phyloP scores from a whole-genome alignment of 1,140 invertebrate species.

The Drosophila watanabei region DNA sequence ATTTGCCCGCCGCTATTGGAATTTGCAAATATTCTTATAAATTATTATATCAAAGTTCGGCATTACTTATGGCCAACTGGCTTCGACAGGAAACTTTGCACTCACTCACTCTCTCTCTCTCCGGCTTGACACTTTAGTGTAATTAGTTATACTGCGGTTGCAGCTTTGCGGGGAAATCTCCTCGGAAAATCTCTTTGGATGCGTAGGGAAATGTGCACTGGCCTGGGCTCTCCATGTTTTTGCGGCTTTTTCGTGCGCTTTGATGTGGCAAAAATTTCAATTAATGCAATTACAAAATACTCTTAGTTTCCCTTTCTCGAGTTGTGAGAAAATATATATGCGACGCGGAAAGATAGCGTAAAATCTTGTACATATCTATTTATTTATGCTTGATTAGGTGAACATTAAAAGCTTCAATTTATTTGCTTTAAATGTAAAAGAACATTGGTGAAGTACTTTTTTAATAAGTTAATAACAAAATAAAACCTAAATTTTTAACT shows the following conservation, averaged over 20 bases:
- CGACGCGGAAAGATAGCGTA: neutral
- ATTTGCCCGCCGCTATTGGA: slow-evolving; percentile 45
- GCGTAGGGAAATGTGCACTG: slow-evolving; percentile 3
- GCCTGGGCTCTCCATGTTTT: slow-evolving; percentile 11
- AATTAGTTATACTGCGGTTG: slow-evolving; percentile 41
- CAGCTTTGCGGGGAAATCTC: slow-evolving; percentile 25
- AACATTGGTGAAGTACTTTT: too few relatives aligned
- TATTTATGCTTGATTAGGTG: slow-evolving; percentile 18
- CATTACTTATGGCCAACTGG: slow-evolving; percentile 49
- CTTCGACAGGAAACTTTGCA: slow-evolving; percentile 25
- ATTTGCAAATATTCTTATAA: slow-evolving; percentile 62
- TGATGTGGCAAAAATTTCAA: slow-evolving; percentile 69
- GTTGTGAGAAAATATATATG: neutral
- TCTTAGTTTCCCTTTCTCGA: neutral
- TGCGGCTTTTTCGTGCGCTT: slow-evolving; percentile 49
- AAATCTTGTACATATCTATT: slow-evolving; percentile 10
- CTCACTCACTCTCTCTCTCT: slow-evolving; percentile 4
- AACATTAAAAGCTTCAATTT: neutral
- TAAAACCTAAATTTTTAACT: too few relatives aligned
- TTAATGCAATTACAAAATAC: slow-evolving; percentile 64
- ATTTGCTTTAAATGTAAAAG: neutral
- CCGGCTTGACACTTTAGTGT: slow-evolving; percentile 51
- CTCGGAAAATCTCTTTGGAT: slow-evolving; percentile 2
- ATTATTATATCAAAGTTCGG: slow-evolving; percentile 62
- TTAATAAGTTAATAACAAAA: too few relatives aligned